Evolutionary conservation across 2,888 invertebrate genomes (phyloP), one percentile per base, ranked within the genome.

Genomic region (Trichacis sp.): DNA sequence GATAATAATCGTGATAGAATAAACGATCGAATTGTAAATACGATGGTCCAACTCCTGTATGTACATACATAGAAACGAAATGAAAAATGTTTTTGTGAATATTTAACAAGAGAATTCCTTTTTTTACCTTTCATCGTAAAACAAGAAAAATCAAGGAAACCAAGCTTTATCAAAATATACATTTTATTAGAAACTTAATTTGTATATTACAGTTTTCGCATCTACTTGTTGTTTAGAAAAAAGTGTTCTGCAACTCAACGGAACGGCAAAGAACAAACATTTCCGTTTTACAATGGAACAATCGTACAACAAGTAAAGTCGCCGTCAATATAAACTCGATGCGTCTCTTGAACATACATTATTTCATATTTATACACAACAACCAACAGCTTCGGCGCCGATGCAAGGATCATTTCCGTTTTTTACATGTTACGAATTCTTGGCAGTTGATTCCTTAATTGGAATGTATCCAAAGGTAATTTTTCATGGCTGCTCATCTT

Each of bases 381-480:
- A 43, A 43, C 19, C 3, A 43, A 18, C 42, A n/a, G 15, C 11
- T 38, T 12, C 3, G 11, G 38, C 40, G 19, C 17, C 19, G 43
- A 3, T 11, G 36, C 36, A 18, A 43, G 9, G 19, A 18, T 11
- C 17, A 43, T 43, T 51, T 50, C 48, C 17, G 19, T 47, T 55
- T 54, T 60, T 61, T 47, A 61, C 56, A 64, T 57, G 57, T 60
- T 60, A 52, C 60, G 56, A 60, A 63, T 53, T 65, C 61, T 70
- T 75, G 79, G 76, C 79, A 79, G 75, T 78, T 73, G 75, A 73
- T 69, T 72, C 74, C 74, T 72, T 70, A 73, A 52, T 73, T 76
- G 81, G 82, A 82, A 82, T 82, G 82, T 80, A 69, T 77, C 76
- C 76, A 75, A 67, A 73, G 73, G 70, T 65, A 73, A 71, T 71